Percentiles rank a stretch among this genome's conserved stretches.
phyloP scores from a whole-genome alignment of 2,888 invertebrate genomes.

The Pollenia angustigena region DNA sequence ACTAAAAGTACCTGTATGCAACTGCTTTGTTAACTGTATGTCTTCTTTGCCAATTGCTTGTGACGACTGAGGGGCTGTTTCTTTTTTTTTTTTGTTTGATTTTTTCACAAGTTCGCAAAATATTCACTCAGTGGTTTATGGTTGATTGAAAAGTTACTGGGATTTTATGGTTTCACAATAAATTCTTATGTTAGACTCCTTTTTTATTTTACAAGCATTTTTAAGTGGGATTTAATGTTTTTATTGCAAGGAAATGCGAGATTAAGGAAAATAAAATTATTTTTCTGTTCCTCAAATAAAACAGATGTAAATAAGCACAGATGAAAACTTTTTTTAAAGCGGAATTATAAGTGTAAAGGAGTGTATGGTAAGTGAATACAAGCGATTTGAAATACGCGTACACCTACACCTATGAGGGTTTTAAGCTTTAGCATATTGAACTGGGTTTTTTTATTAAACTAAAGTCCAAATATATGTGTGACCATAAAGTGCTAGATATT shows the following conservation, averaged over 20 bases:
- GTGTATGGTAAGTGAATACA: too few species aligned
- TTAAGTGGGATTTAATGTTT: conserved; percentile 23
- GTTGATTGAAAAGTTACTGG: conserved; percentile 45
- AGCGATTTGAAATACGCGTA: too few species aligned
- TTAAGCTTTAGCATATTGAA: too few species aligned
- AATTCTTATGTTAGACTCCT: conserved; percentile 22
- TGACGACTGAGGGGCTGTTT: neutral
- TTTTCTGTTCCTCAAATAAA: too few species aligned
- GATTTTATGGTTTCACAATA: conserved; percentile 37
- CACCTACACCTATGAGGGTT: too few species aligned
- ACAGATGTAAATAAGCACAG: too few species aligned
- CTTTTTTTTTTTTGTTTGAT: neutral
- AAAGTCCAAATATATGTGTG: too few species aligned
- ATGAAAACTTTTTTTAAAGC: too few species aligned
- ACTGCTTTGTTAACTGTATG: neutral
- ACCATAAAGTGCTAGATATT: too few species aligned
- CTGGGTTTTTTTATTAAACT: too few species aligned
- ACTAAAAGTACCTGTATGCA: neutral
- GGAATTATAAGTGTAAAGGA: too few species aligned
- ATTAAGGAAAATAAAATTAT: neutral
- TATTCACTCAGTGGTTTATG: conserved; percentile 23
- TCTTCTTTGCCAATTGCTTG: neutral
- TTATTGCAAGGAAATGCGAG: conserved; percentile 10
- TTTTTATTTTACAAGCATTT: conserved; percentile 22
- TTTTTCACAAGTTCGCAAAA: conserved; percentile 3